phyloP scores from a whole-genome alignment of 2,797 vertebrate species.

The Pangasius macronema region DNA sequence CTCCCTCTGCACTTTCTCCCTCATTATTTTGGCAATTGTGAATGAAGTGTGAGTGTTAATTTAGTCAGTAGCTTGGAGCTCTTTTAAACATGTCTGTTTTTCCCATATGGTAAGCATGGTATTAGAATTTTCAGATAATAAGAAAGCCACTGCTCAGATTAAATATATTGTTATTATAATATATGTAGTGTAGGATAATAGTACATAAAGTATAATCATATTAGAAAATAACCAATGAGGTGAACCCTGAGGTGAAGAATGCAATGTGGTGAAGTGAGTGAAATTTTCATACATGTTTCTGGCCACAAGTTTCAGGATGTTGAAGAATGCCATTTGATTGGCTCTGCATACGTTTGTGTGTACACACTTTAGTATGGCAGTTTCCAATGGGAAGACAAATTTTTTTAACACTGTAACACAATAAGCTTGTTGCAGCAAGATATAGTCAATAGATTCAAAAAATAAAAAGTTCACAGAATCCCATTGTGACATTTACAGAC shows the following conservation, averaged over 20 bases:
- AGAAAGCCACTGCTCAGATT: not conserved
- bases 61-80: slow-evolving; percentile 32
- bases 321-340: not conserved
- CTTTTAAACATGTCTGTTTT: slow-evolving; percentile 20
- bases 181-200: not conserved
- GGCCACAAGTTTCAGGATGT: not conserved
- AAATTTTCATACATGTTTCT: not conserved
- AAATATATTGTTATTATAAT: not conserved
- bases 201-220: not conserved
- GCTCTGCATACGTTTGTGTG: not conserved
- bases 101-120: not conserved
- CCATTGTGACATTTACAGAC: not conserved
- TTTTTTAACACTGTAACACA: not conserved
- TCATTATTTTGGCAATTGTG: slow-evolving; percentile 40
- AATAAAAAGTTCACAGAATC: not conserved
- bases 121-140: not conserved
- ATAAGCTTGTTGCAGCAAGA: not conserved
- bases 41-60: slow-evolving; percentile 54
- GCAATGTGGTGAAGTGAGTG: not conserved
- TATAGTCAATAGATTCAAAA: not conserved
- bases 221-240: not conserved
- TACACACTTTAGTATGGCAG: not conserved
- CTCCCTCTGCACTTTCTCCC: slow-evolving; percentile 36
- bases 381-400: not conserved
- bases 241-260: too few relatives aligned